Evolutionary conservation across 2,113 vertebrate genomes (phyloP).

Genomic region (Campylorhamphus procurvoides): DNA sequence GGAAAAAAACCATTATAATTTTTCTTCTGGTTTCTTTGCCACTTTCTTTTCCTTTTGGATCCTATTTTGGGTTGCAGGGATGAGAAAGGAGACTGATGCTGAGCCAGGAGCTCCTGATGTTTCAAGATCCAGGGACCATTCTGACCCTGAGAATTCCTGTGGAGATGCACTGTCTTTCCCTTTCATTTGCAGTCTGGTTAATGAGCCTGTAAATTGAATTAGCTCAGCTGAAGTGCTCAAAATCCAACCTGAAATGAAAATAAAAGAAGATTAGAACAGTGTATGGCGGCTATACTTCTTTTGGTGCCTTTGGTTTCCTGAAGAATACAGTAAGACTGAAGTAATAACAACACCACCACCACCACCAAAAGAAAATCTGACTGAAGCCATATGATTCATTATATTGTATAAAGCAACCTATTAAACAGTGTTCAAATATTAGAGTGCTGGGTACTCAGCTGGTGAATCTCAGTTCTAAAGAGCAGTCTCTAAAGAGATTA

Average conservation of each 20-base stretch:
- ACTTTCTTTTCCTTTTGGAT: background rate
- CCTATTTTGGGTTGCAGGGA: background rate
- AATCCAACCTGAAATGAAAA: slow-evolving; percentile 6
- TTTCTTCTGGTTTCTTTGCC: background rate
- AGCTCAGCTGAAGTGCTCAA: slow-evolving; percentile 30
- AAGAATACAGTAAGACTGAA: background rate
- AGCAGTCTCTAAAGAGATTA: background rate
- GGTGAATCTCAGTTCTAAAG: background rate
- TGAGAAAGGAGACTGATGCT: background rate
- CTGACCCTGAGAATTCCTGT: background rate
- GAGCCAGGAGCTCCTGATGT: background rate
- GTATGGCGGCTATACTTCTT: background rate
- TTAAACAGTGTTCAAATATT: background rate
- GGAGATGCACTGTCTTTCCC: background rate
- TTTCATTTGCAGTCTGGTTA: slow-evolving; percentile 63
- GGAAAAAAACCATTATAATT: background rate
- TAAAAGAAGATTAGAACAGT: background rate
- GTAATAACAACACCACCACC: background rate
- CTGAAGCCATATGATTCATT: background rate
- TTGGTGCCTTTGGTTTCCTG: background rate
- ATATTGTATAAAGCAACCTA: background rate
- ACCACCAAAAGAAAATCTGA: background rate
- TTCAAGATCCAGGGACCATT: background rate
- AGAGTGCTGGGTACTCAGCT: background rate
- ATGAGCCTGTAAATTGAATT: slow-evolving; percentile 72